Evolutionary conservation across 2,113 vertebrate species (phyloP).

Genomic region (Notarius lentiginosus): DNA sequence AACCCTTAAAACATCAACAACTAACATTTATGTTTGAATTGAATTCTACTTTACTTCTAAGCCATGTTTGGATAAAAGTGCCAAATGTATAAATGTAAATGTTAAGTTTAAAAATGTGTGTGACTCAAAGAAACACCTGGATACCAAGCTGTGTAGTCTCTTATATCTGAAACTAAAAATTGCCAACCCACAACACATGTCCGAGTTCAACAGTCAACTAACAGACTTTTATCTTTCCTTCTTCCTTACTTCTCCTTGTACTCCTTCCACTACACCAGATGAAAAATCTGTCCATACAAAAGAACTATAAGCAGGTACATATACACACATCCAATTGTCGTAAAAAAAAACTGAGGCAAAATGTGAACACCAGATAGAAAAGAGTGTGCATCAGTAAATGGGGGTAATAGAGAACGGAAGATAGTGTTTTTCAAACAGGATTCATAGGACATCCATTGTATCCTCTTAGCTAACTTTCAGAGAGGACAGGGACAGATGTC

Average conservation of each 20-base stretch:
- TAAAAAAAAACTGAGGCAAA: not conserved
- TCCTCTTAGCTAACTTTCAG: not conserved
- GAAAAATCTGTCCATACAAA: not conserved
- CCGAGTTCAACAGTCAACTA: conserved; percentile 3
- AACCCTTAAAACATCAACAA: not conserved
- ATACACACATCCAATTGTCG: not conserved
- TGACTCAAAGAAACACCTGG: conserved; percentile 50
- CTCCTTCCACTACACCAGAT: not conserved
- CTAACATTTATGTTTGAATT: not conserved
- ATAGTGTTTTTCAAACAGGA: not conserved
- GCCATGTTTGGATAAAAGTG: not conserved
- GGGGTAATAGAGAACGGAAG: not conserved
- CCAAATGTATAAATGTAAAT: not conserved
- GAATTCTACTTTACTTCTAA: not conserved
- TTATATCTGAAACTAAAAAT: conserved; percentile 5
- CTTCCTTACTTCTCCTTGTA: not conserved
- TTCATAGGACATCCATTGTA: not conserved
- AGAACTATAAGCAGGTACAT: not conserved
- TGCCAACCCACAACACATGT: conserved; percentile 6
- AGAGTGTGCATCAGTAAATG: not conserved
- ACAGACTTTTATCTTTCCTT: conserved; percentile 4
- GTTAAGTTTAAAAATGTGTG: not conserved
- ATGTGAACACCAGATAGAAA: not conserved
- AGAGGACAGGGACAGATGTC: not conserved
- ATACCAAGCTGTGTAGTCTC: conserved; percentile 42